Percentiles rank a stretch among this genome's conserved stretches.
These are phyloP conservation scores for Ophion ventricosus DNA, from an alignment of 2,888 invertebrate genomes.

Conservation along the genomic window DNA sequence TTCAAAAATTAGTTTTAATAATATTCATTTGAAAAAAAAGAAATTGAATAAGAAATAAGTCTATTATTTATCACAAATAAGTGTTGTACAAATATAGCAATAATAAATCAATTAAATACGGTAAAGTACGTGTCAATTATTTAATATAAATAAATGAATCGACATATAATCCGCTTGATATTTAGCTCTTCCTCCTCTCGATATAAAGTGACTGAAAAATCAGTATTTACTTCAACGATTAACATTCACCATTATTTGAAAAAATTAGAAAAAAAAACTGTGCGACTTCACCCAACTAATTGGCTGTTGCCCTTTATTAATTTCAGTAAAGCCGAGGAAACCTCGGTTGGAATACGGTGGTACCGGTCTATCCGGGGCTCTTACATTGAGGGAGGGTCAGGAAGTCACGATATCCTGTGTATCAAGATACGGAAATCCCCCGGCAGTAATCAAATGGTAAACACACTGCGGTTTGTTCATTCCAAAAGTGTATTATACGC, in stretches of 20 bases:
- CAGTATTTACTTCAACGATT: background rate
- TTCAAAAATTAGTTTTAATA: too few relatives aligned
- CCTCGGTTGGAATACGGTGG: slow-evolving; percentile 93
- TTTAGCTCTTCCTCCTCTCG: background rate
- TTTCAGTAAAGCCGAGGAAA: slow-evolving; percentile 89
- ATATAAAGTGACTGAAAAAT: background rate
- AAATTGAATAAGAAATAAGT: too few relatives aligned
- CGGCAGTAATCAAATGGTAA: slow-evolving; percentile 94
- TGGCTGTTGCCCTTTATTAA: slow-evolving; percentile 57
- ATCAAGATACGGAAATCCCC: slow-evolving; percentile 95
- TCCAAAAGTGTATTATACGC: slow-evolving; percentile 31
- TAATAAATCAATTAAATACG: too few relatives aligned
- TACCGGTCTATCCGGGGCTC: slow-evolving; percentile 83
- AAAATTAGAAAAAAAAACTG: background rate
- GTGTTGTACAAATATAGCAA: too few relatives aligned
- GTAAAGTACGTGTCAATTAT: too few relatives aligned
- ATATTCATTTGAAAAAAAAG: too few relatives aligned
- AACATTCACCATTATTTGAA: background rate
- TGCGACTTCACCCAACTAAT: background rate
- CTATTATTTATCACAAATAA: too few relatives aligned
- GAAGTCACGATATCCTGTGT: slow-evolving; percentile 91
- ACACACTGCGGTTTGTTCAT: slow-evolving; percentile 50
- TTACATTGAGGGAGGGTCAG: slow-evolving; percentile 80
- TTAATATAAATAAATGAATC: background rate
- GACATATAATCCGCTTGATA: background rate